phyloP scores from a whole-genome alignment of 2,113 vertebrate species.

The Urocynchramus pylzowi region DNA sequence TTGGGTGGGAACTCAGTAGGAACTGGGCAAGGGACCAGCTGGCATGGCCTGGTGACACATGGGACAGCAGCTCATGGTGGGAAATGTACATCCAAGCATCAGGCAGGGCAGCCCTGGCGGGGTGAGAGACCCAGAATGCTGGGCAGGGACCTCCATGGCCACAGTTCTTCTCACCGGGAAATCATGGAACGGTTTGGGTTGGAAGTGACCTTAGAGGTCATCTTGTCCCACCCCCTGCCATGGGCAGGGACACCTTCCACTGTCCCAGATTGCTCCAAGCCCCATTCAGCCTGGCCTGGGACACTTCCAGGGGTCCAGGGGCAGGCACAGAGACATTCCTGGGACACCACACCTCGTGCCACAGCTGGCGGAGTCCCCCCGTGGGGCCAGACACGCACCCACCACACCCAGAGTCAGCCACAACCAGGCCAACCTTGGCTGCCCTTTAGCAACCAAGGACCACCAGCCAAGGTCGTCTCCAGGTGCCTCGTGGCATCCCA shows the following conservation, averaged over 20 bases:
- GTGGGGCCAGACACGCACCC: accelerated
- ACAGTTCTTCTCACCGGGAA: too few species aligned
- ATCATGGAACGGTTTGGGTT: neutral
- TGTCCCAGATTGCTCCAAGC: neutral
- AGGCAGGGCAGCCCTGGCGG: neutral
- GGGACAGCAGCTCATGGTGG: neutral
- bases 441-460: too few species aligned
- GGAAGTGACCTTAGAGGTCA: neutral
- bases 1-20: neutral
- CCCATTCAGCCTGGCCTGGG: accelerated
- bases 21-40: neutral
- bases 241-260: neutral
- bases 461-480: neutral
- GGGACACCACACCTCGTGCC: neutral
- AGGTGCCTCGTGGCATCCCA: neutral
- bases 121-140: neutral
- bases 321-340: neutral
- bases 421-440: neutral
- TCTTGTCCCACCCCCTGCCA: accelerated
- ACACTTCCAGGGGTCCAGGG: neutral
- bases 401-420: neutral
- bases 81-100: neutral
- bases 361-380: neutral
- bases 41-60: accelerated
- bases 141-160: neutral